Base-by-base conservation (phyloP, 2,797 vertebrate genomes). In the Gambelia wislizenii region DNA sequence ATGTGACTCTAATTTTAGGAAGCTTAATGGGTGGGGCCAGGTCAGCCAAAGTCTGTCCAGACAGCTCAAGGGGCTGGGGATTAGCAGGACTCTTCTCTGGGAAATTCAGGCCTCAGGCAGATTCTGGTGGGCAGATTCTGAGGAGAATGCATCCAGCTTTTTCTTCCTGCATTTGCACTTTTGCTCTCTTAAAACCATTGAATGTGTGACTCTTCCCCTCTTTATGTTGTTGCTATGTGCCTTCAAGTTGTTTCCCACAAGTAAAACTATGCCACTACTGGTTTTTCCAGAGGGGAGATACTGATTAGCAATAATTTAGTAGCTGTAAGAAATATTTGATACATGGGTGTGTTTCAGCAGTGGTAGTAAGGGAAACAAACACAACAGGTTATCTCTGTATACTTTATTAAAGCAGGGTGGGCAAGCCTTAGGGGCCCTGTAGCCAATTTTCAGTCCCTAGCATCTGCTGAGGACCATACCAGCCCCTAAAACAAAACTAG, bases 1-100 rank as follows among this genome's bases (percentile, higher is more conserved):
- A 87, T 1, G 25, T 16, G 1, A 16, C 87, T 47, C 89, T 93
- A 89, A 91, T 93, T 93, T 93, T 95, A 95, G 89, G 2, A 9
- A 80, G 75, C 44, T 59, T 36, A 83, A 88, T 90, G 84, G 67
- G 91, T 0, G 0, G 33, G 78, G 54, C 22, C 13, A 54, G 90
- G 85, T 87, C 74, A 89, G 81, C 86, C 69, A 33, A n/a, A 86
- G 27, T 93, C 85, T 88, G 92, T 91, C 90, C 91, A 91, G 83
- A 82, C 47, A 72, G 84, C 75, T 2, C 78, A 87, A 91, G 89
- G 89, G 83, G 44, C 83, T 89, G 78, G 64, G 91, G 89, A 75
- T 93, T 70, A 85, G 75, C 5, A 83, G 86, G 67, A 70, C 91
- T n/a, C 0, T 89, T 93, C 83, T 88, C 36, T 69, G 92, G 91